Conservation (phyloP, 2,888 invertebrate species). For the Tachina grossa region DNA sequence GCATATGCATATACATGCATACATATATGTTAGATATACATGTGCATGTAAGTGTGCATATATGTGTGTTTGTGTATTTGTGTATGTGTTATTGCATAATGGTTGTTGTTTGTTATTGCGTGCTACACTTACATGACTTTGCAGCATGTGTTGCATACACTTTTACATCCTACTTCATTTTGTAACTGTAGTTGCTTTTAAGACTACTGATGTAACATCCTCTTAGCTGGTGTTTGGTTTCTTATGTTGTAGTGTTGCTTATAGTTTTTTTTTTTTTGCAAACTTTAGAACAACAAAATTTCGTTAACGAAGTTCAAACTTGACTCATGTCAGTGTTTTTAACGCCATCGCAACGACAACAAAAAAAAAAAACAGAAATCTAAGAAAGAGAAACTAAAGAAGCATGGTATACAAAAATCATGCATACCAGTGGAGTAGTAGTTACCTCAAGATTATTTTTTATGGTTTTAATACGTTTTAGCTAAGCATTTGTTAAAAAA, state of each 20-base stretch:
- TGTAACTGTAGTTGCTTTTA: constrained; percentile 31
- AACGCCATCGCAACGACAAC: constrained; percentile 42
- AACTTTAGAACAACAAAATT: constrained; percentile 39
- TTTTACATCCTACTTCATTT: constrained; percentile 13
- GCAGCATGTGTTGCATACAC: constrained; percentile 54
- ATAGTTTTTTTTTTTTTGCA: not conserved
- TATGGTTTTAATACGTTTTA: too few relatives aligned
- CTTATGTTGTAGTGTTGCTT: constrained; percentile 21
- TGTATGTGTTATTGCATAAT: not conserved
- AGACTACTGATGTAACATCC: constrained; percentile 7
- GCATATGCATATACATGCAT: not conserved
- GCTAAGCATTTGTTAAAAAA: too few relatives aligned
- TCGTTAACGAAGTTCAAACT: constrained; percentile 68
- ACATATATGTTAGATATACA: not conserved
- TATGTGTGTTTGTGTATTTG: not conserved
- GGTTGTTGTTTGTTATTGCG: constrained; percentile 51
- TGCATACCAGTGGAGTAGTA: not conserved
- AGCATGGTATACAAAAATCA: not conserved
- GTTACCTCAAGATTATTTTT: not conserved
- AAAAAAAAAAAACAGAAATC: too few relatives aligned
- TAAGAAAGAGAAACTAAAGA: not conserved
- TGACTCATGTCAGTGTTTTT: constrained; percentile 66
- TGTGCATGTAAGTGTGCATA: too few relatives aligned
- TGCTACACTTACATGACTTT: constrained; percentile 65
- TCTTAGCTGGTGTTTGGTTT: not conserved